Conservation (phyloP, 2,113 vertebrate genomes). For the Chroicocephalus ridibundus region DNA sequence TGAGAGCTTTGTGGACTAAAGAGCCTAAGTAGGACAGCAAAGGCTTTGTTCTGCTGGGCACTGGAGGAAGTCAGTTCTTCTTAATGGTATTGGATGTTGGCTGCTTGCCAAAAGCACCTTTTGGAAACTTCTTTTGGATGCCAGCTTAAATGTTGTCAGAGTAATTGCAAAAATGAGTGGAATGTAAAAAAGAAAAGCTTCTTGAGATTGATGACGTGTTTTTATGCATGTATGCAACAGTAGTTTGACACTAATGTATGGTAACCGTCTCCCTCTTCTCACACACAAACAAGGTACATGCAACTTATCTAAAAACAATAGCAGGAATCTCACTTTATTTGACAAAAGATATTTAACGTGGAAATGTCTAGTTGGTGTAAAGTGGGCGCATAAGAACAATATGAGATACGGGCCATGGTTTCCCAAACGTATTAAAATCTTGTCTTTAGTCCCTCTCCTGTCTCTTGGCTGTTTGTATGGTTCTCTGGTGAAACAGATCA, state of each 20-base stretch:
- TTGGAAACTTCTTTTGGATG: conserved; percentile 48
- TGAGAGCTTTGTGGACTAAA: conserved; percentile 35
- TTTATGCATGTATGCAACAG: neutral
- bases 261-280: neutral
- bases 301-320: neutral
- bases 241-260: neutral
- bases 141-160: conserved; percentile 13
- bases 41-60: conserved; percentile 64
- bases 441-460: neutral
- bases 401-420: neutral
- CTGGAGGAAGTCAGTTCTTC: conserved; percentile 49
- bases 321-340: neutral
- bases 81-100: conserved; percentile 29
- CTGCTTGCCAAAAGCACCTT: conserved; percentile 53
- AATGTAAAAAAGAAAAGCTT: conserved; percentile 10
- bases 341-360: neutral
- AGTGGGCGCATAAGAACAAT: neutral
- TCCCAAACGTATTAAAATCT: neutral
- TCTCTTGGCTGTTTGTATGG: neutral
- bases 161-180: conserved; percentile 18
- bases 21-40: conserved; percentile 69
- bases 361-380: neutral
- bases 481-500: neutral
- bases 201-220: neutral
- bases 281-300: neutral